Base-by-base conservation (phyloP, 2,888 invertebrate species). In the Phymatocera aterrima region DNA sequence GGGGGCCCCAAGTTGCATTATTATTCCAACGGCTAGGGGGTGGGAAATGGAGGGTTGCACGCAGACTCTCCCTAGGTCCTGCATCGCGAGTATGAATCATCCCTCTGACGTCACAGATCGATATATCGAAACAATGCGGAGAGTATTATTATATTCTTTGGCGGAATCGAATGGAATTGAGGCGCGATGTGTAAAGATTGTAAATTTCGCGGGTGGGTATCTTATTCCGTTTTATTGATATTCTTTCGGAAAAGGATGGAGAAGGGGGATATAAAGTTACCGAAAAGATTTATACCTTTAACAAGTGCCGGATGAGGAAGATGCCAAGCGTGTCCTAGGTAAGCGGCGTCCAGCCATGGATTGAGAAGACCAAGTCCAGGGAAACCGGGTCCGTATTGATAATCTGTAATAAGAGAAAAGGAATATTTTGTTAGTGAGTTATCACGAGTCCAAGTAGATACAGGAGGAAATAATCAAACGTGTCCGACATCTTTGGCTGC, bases 291-390 rank as follows among this genome's bases (percentile, higher is more conserved):
- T 86, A 91, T 91, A 93, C 94, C 93, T 94, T 95, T 95, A 64
- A 94, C 91, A 81, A 95, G 90, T 2, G 93, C 91, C 3, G 92
- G 92, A 87, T 92, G 92, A n/a, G 87, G 86, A 79, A 90, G 78
- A 77, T 86, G 88, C 89, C 94, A 94, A 64, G 95, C 94, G 89
- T 96, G 96, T 85, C 94, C 94, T 91, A 96, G 93, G 90, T 96
- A 96, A 4, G 96, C 95, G 1, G 96, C 95, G 87, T 97, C 97
- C 84, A 97, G 91, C 96, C 97, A 97, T 0, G 96, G 95, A 87
- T 96, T 96, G 79, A 97, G 91, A 81, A 97, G 92, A 77, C 93
- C 92, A 57, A 91, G 84, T 18, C 92, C 92, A 5, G 90, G 89
- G 68, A 93, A 90, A 40, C 92, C 92, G 90, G 96, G 95, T 43